A percentile compares a stretch with the other conserved stretches of the same genome.
phyloP scores from a whole-genome alignment of 2,797 vertebrate genomes.

The Sebastes glaucus region DNA sequence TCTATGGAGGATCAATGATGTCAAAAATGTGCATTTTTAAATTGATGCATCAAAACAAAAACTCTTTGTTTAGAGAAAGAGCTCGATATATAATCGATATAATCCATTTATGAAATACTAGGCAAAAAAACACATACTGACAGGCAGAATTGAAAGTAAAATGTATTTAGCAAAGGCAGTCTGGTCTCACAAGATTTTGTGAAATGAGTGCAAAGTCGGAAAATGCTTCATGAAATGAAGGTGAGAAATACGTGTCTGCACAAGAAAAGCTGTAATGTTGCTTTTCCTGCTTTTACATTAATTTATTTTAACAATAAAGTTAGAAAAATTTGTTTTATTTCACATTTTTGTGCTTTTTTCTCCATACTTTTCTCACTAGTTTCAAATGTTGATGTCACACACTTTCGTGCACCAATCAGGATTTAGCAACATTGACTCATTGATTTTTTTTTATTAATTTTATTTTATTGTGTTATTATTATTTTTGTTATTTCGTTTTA shows the following conservation, averaged over 20 bases:
- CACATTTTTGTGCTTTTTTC: neutral
- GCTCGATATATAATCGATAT: neutral
- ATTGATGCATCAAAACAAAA: neutral
- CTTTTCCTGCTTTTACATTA: too few relatives aligned
- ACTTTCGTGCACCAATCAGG: too few relatives aligned
- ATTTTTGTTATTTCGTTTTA: too few relatives aligned
- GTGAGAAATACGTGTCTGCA: neutral
- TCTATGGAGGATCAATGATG: neutral
- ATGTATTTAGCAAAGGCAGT: neutral
- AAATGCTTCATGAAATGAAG: too few relatives aligned
- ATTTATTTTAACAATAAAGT: neutral
- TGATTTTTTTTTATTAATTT: too few relatives aligned
- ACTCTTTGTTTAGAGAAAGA: neutral
- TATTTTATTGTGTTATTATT: too few relatives aligned
- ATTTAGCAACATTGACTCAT: too few relatives aligned
- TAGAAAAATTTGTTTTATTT: neutral
- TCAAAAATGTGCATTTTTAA: neutral
- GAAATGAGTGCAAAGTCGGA: too few relatives aligned
- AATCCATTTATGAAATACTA: neutral
- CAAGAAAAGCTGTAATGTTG: too few relatives aligned
- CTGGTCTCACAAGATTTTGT: too few relatives aligned
- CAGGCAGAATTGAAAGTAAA: neutral
- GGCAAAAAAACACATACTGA: neutral
- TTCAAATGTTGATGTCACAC: too few relatives aligned
- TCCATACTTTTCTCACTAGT: too few relatives aligned